These are phyloP conservation scores for Philereme vetulata DNA, from an alignment of 2,888 invertebrate genomes.

Conservation along the genomic window DNA sequence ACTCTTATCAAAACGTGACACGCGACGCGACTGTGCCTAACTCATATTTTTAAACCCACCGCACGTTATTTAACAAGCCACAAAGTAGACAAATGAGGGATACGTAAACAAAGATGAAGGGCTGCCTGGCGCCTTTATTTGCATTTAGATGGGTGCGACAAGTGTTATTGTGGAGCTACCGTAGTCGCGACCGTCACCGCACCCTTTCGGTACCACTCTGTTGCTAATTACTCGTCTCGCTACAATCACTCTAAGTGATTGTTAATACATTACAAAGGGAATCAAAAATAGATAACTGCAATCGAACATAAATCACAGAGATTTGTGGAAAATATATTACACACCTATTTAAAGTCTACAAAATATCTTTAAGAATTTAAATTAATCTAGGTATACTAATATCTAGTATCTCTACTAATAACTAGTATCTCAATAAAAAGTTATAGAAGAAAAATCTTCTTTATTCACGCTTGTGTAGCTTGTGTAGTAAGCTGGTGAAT, in stretches of 20 bases:
- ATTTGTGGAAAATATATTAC: too few species aligned
- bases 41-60: conserved; percentile 27
- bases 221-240: conserved; percentile 55
- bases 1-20: conserved; percentile 30
- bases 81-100: conserved; percentile 75
- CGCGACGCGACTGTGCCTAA: conserved; percentile 29
- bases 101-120: conserved; percentile 60
- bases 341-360: too few species aligned
- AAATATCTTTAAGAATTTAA: too few species aligned
- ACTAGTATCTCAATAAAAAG: too few species aligned
- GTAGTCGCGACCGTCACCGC: conserved; percentile 41
- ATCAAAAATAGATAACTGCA: too few species aligned
- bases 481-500: too few species aligned
- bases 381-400: too few species aligned
- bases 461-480: too few species aligned
- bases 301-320: too few species aligned
- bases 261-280: conserved; percentile 14
- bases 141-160: conserved; percentile 76
- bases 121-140: conserved; percentile 65
- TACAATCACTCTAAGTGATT: conserved; percentile 55
- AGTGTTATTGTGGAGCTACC: conserved; percentile 59
- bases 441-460: too few species aligned
- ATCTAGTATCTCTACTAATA: too few species aligned
- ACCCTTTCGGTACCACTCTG: conserved; percentile 42
- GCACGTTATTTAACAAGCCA: conserved; percentile 47